These are phyloP conservation scores for Sycophila texana DNA, from an alignment of 2,888 invertebrate genomes.

Conservation along the genomic window DNA sequence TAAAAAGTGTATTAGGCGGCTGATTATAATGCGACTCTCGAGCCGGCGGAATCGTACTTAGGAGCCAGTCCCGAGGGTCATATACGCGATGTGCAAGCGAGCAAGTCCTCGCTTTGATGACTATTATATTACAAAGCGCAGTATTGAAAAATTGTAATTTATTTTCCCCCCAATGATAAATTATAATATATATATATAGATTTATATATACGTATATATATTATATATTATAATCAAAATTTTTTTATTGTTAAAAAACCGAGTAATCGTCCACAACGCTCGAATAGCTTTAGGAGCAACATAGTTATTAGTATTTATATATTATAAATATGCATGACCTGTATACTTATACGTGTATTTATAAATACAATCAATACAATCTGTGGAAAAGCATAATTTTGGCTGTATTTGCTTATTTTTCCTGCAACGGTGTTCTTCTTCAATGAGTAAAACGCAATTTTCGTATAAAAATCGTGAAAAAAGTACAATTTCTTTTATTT, in stretches of 20 bases:
- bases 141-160: slow-evolving; percentile 74
- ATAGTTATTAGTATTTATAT: slow-evolving; percentile 72
- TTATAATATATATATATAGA: slow-evolving; percentile 52
- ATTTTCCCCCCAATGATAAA: slow-evolving; percentile 68
- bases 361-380: slow-evolving; percentile 73
- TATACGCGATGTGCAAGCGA: slow-evolving; percentile 58
- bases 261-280: slow-evolving; percentile 61
- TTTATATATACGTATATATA: slow-evolving; percentile 58
- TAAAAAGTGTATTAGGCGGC: slow-evolving; percentile 3
- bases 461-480: not conserved
- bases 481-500: too few relatives aligned
- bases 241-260: slow-evolving; percentile 62
- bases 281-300: slow-evolving; percentile 69
- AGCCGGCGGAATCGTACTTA: slow-evolving; percentile 42
- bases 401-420: slow-evolving; percentile 22
- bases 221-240: slow-evolving; percentile 60
- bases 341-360: slow-evolving; percentile 73
- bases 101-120: slow-evolving; percentile 66
- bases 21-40: slow-evolving; percentile 21
- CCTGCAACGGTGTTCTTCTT: not conserved
- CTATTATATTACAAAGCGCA: slow-evolving; percentile 71
- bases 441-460: not conserved
- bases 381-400: slow-evolving; percentile 64
- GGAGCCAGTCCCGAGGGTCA: slow-evolving; percentile 18
- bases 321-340: slow-evolving; percentile 69